Conservation (phyloP, 2,888 invertebrate genomes). For the Rhagium mordax region DNA sequence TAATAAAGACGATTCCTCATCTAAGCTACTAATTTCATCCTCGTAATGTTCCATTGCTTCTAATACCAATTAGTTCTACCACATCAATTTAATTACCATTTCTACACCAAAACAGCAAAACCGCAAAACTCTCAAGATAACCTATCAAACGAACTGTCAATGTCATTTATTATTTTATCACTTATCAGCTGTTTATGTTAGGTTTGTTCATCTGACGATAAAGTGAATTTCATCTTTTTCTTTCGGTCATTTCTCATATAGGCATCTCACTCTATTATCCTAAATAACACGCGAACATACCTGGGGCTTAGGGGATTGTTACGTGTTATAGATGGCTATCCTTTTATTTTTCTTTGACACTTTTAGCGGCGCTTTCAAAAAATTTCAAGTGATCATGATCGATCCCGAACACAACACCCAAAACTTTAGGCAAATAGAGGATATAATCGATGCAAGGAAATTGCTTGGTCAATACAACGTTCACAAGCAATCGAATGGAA, state of each 20-base stretch:
- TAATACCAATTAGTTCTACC: neutral
- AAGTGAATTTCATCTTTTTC: too few species aligned
- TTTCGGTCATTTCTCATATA: too few species aligned
- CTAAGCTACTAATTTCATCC: constrained; percentile 60
- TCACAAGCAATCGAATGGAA: constrained; percentile 49
- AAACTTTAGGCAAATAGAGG: constrained; percentile 65
- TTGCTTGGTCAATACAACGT: constrained; percentile 65
- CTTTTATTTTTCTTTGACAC: neutral
- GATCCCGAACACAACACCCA: constrained; percentile 47
- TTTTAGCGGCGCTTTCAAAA: constrained; percentile 42
- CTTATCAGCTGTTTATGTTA: constrained; percentile 28
- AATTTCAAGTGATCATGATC: constrained; percentile 52
- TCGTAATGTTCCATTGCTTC: constrained; percentile 60
- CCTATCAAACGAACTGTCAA: constrained; percentile 37
- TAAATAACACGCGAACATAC: too few species aligned
- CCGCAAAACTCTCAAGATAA: constrained; percentile 22
- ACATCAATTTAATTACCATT: neutral
- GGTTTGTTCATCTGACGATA: too few species aligned
- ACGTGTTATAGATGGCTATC: too few species aligned
- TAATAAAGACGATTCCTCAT: constrained; percentile 60
- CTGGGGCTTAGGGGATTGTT: too few species aligned
- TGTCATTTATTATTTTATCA: neutral
- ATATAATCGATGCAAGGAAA: constrained; percentile 67
- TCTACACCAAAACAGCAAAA: constrained; percentile 3
- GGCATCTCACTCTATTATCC: too few species aligned